These are phyloP conservation scores for Sciurus carolinensis DNA, from an alignment of 2,797 vertebrate genomes.

Conservation along the genomic window DNA sequence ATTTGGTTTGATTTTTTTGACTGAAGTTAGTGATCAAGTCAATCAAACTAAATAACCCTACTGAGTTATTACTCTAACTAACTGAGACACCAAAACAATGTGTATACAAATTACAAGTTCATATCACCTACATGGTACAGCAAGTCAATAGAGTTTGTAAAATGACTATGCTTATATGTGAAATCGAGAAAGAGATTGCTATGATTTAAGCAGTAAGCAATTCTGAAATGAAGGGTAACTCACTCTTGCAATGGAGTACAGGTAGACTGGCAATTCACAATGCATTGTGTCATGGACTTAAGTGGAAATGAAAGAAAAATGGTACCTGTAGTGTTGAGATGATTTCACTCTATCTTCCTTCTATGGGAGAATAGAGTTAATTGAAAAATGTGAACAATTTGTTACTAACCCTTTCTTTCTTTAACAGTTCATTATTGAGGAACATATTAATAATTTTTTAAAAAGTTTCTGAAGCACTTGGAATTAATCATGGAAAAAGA, in stretches of 20 bases:
- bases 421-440: constrained; percentile 13
- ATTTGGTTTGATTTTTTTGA: constrained; percentile 6
- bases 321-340: neutral
- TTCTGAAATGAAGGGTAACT: constrained; percentile 19
- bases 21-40: neutral
- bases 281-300: neutral
- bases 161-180: neutral
- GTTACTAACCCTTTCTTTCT: constrained; percentile 18
- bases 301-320: constrained; percentile 53
- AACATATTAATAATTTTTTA: neutral
- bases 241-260: neutral
- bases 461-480: constrained; percentile 33
- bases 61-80: neutral
- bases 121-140: neutral
- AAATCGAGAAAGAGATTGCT: constrained; percentile 41
- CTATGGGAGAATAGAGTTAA: constrained; percentile 10
- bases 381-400: constrained; percentile 39
- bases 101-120: neutral
- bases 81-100: constrained; percentile 27
- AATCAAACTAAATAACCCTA: neutral
- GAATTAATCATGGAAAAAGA: constrained; percentile 62
- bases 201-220: neutral
- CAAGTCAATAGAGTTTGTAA: neutral
- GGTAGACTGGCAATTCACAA: neutral
- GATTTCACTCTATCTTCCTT: constrained; percentile 5